phyloP scores from a whole-genome alignment of 2,113 vertebrate species.

The Bungarus multicinctus region DNA sequence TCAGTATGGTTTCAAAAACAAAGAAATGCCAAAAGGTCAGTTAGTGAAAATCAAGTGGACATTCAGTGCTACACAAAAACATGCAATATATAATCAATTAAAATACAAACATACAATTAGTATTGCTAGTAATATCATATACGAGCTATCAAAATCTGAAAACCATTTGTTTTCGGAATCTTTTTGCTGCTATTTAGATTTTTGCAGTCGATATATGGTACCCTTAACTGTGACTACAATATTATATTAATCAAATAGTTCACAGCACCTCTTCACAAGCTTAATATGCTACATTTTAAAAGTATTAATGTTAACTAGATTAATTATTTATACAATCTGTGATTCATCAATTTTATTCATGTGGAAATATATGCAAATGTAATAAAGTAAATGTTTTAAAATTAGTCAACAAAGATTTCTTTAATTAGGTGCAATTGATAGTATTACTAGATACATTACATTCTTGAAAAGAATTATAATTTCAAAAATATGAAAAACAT shows the following conservation, averaged over 20 bases:
- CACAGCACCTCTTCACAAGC: background rate
- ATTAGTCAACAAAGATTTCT: background rate
- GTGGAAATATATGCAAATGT: background rate
- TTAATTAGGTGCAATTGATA: background rate
- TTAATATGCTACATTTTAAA: background rate
- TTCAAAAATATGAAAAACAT: constrained; percentile 46
- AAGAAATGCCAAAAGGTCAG: constrained; percentile 45
- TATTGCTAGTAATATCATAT: constrained; percentile 30
- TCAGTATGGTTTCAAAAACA: constrained; percentile 58
- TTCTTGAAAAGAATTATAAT: constrained; percentile 48
- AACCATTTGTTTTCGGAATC: background rate
- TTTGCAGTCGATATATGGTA: background rate
- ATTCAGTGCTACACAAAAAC: constrained; percentile 47
- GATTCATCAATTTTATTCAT: background rate
- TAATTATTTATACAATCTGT: background rate
- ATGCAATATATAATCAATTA: constrained; percentile 62
- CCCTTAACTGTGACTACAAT: background rate
- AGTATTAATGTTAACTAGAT: background rate
- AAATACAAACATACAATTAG: constrained; percentile 54
- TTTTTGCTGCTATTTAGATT: background rate
- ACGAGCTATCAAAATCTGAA: background rate
- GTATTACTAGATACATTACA: constrained; percentile 47
- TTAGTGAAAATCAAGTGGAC: constrained; percentile 61
- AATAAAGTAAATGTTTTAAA: background rate
- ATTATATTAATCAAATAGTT: background rate